phyloP scores from a whole-genome alignment of 2,888 invertebrate species.

The Hypomecis punctinalis region DNA sequence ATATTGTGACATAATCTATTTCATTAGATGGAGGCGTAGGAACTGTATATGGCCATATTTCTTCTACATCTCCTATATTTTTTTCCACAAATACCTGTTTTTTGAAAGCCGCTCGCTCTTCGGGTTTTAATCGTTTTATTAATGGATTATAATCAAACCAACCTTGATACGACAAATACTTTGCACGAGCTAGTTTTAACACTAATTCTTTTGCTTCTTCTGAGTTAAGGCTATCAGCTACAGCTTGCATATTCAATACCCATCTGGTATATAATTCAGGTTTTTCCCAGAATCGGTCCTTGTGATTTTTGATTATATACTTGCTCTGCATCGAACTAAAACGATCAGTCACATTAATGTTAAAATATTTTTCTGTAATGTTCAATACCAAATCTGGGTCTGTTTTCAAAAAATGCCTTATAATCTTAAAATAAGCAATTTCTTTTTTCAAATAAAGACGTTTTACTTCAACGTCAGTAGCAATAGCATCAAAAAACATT shows the following conservation, averaged over 20 bases:
- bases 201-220: slow-evolving; percentile 60
- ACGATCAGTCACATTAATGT: slow-evolving; percentile 29
- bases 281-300: slow-evolving; percentile 56
- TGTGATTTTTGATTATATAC: slow-evolving; percentile 57
- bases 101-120: slow-evolving; percentile 54
- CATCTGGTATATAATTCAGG: slow-evolving; percentile 58
- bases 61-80: slow-evolving; percentile 46
- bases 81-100: slow-evolving; percentile 62
- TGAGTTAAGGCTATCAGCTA: slow-evolving; percentile 53
- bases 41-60: slow-evolving; percentile 54
- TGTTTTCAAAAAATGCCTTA: slow-evolving; percentile 56
- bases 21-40: slow-evolving; percentile 27
- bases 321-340: slow-evolving; percentile 53
- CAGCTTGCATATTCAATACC: slow-evolving; percentile 55
- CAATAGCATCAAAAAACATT: slow-evolving; percentile 53
- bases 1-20: neutral
- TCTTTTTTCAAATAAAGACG: slow-evolving; percentile 25
- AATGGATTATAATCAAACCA: slow-evolving; percentile 62
- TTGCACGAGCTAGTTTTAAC: slow-evolving; percentile 55
- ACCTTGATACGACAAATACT: slow-evolving; percentile 47
- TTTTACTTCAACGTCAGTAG: slow-evolving; percentile 33
- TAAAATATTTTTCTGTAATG: slow-evolving; percentile 58
- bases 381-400: slow-evolving; percentile 57
- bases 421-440: slow-evolving; percentile 50
- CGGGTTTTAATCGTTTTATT: slow-evolving; percentile 51